phyloP scores from a whole-genome alignment of 2,888 invertebrate species.

The Seira ritae region DNA sequence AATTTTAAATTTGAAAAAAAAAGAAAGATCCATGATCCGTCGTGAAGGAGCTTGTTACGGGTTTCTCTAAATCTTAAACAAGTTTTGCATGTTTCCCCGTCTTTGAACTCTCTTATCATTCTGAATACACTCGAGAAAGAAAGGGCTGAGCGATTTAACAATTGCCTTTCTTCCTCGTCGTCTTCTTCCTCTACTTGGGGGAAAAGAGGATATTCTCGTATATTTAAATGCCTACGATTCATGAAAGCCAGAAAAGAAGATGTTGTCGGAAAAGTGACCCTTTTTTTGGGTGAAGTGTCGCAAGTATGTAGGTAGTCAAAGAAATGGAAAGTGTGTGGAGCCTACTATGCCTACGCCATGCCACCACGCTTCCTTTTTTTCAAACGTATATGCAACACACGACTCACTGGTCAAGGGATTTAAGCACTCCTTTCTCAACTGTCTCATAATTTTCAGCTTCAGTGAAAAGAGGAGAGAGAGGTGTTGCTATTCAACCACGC shows the following conservation, averaged over 20 bases:
- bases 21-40: too few relatives aligned
- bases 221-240: background rate
- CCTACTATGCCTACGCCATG: too few relatives aligned
- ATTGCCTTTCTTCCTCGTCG: background rate
- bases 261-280: conserved; percentile 49
- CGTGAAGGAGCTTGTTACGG: background rate
- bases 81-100: background rate
- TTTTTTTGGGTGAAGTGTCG: conserved; percentile 46
- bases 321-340: background rate
- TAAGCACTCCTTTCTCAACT: conserved; percentile 59
- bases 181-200: background rate
- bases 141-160: background rate
- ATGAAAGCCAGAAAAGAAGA: conserved; percentile 43
- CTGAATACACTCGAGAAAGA: background rate
- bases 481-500: conserved; percentile 46
- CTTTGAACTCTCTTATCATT: background rate
- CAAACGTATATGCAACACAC: conserved; percentile 27
- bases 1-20: too few relatives aligned
- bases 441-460: conserved; percentile 67
- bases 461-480: conserved; percentile 58
- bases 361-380: background rate
- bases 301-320: conserved; percentile 29
- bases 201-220: background rate
- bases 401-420: conserved; percentile 65
- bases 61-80: background rate